Evolutionary conservation across 2,797 vertebrate species (phyloP), one percentile per base, ranked within the genome.

Genomic region (Lithobates sylvaticus): DNA sequence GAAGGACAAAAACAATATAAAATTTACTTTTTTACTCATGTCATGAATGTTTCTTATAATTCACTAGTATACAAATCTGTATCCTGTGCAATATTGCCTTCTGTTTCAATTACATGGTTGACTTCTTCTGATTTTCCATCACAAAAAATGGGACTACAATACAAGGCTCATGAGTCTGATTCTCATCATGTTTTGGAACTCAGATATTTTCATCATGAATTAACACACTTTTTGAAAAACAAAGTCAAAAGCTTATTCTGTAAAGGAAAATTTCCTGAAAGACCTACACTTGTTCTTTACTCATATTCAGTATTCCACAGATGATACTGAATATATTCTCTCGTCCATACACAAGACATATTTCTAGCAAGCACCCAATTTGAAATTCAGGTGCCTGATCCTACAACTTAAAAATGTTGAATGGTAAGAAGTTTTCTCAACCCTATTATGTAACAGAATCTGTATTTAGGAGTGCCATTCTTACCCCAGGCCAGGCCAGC

Each of bases 51-150:
- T 79, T 79, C 67, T 70, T 78, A 70, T 69, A 84, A 58, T 84
- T 77, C 34, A 47, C 13, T 61, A 77, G 32, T 70, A 77, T 61
- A 84, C n/a, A 71, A 58, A 77, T 78, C 83, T 70, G 50, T 77
- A 69, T 76, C 67, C 83, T 10, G 15, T 78, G 42, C 65, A 78
- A 84, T 84, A 78, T 65, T 78, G 67, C 75, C 74, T 84, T 84
- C 83, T 78, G 83, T 78, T 84, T 69, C 83, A 84, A 84, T 84
- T 84, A 77, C 75, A 84, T 84, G 83, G 83, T 70, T 84, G 83
- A 69, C 32, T 78, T 71, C 65, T 58, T 84, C 65, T 84, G 27
- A 67, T 71, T 78, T 83, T 76, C 26, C 21, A 67, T 76, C 13
- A 84, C 39, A 76, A 78, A 84, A 76, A 71, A 84, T 78, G n/a